phyloP scores from a whole-genome alignment of 35 echinoderm and acorn worm genomes.

The Nesometra sesokonis region DNA sequence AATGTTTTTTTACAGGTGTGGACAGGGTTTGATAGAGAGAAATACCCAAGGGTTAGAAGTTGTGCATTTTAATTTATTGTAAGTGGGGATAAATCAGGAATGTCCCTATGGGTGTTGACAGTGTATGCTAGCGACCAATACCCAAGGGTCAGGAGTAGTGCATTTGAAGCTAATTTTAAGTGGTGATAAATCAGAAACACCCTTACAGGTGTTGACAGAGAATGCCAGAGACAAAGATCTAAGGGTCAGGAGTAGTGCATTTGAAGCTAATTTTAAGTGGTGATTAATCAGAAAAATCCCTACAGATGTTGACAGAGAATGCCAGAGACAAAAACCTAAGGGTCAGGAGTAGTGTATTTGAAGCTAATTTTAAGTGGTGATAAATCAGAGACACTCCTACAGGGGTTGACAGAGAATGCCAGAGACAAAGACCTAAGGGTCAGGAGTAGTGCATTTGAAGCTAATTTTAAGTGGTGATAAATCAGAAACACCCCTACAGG shows the following conservation, averaged over 20 bases:
- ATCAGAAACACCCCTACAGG: too few relatives aligned
- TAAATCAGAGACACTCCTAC: slow-evolving; percentile 32
- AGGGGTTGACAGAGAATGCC: slow-evolving; percentile 54
- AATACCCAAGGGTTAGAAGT: slow-evolving; percentile 21
- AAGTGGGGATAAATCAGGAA: slow-evolving; percentile 27
- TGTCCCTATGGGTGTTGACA: slow-evolving; percentile 44
- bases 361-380: slow-evolving; percentile 64
- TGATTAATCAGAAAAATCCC: slow-evolving; percentile 19
- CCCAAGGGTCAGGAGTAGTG: slow-evolving; percentile 68
- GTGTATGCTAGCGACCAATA: slow-evolving; percentile 69
- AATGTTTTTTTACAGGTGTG: too few relatives aligned
- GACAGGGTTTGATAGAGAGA: too few relatives aligned
- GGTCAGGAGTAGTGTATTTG: slow-evolving; percentile 64
- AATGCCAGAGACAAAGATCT: slow-evolving; percentile 71
- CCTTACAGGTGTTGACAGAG: slow-evolving; percentile 55
- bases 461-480: slow-evolving; percentile 82
- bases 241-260: slow-evolving; percentile 69
- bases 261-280: slow-evolving; percentile 72
- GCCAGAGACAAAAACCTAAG: slow-evolving; percentile 68
- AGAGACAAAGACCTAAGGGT: slow-evolving; percentile 78
- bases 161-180: slow-evolving; percentile 75
- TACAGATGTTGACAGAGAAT: slow-evolving; percentile 56
- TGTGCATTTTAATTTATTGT: slow-evolving; percentile 1
- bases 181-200: too few relatives aligned
- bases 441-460: slow-evolving; percentile 55